phyloP scores from a whole-genome alignment of 2,888 invertebrate genomes.

The Drosophila glabriapex region DNA sequence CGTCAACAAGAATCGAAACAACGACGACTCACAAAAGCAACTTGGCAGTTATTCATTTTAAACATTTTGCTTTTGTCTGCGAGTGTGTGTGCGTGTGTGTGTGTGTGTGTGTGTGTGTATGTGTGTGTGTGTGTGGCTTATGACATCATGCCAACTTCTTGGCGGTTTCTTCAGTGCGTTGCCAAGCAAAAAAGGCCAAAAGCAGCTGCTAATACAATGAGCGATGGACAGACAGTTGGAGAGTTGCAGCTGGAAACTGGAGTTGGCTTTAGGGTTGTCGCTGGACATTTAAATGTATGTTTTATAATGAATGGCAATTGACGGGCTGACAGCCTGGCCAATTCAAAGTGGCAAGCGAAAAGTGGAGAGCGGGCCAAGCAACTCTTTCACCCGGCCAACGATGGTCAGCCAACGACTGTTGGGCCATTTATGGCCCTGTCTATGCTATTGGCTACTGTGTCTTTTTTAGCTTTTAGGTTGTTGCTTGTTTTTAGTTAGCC shows the following conservation, averaged over 20 bases:
- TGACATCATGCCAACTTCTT: constrained; percentile 71
- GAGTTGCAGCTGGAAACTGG: constrained; percentile 33
- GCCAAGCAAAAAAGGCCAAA: constrained; percentile 33
- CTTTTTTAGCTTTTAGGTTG: background rate
- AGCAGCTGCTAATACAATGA: constrained; percentile 64
- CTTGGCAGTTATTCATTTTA: constrained; percentile 44
- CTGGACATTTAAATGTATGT: constrained; percentile 56
- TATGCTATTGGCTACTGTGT: constrained; percentile 1
- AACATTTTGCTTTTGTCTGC: constrained; percentile 41
- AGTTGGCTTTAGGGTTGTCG: constrained; percentile 33
- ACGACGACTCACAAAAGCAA: constrained; percentile 16
- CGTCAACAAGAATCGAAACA: constrained; percentile 29
- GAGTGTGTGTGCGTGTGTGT: constrained; percentile 2
- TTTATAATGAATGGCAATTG: constrained; percentile 71
- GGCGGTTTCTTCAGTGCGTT: constrained; percentile 38
- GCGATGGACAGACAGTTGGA: constrained; percentile 29
- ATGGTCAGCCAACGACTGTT: constrained; percentile 2
- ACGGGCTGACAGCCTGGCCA: constrained; percentile 61
- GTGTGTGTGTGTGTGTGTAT: background rate
- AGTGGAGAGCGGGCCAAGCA: constrained; percentile 3
- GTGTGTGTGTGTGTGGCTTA: constrained; percentile 52
- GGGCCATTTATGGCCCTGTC: constrained; percentile 37
- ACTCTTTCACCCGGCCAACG: constrained; percentile 62
- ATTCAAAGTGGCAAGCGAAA: constrained; percentile 19
- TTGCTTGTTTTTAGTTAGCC: constrained; percentile 20